Percentiles rank a stretch among this genome's conserved stretches.
phyloP scores from a whole-genome alignment of 2,888 invertebrate species.

The Axea sp. region DNA sequence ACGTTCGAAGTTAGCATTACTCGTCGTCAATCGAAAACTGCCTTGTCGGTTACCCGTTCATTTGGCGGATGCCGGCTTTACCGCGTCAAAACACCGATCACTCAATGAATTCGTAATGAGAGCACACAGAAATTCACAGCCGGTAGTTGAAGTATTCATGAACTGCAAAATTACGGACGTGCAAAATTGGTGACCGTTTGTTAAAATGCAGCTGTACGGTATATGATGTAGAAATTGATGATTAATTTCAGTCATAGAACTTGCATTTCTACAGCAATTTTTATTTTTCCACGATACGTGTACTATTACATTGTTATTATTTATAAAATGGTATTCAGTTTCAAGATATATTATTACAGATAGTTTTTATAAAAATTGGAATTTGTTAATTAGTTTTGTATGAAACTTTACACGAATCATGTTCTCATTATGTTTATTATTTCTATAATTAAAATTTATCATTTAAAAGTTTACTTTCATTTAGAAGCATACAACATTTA shows the following conservation, averaged over 20 bases:
- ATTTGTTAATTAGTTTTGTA: no score
- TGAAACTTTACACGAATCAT: no score
- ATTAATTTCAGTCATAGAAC: slow-evolving; percentile 12
- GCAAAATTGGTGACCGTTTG: slow-evolving; percentile 15
- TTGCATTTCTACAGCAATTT: no score
- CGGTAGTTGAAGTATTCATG: slow-evolving; percentile 3
- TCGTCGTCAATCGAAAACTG: slow-evolving; percentile 41
- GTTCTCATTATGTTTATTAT: no score
- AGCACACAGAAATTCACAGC: slow-evolving; percentile 31
- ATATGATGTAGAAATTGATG: slow-evolving; percentile 18
- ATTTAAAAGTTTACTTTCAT: no score
- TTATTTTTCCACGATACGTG: no score
- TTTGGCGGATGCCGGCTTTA: slow-evolving; percentile 14
- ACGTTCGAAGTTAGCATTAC: slow-evolving; percentile 39
- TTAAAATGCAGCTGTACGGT: slow-evolving; percentile 14
- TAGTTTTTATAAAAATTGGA: no score
- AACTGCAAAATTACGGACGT: slow-evolving; percentile 9
- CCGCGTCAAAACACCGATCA: slow-evolving; percentile 45
- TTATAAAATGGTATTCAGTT: no score
- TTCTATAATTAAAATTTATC: no score
- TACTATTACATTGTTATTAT: no score
- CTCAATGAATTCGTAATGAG: slow-evolving; percentile 39
- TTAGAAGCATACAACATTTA: no score
- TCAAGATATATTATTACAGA: no score
- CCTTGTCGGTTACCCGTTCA: slow-evolving; percentile 24